Evolutionary conservation across 1,140 invertebrate species (phyloP), one percentile per base, ranked within the genome.

Genomic region (Chrysomallon squamiferum): DNA sequence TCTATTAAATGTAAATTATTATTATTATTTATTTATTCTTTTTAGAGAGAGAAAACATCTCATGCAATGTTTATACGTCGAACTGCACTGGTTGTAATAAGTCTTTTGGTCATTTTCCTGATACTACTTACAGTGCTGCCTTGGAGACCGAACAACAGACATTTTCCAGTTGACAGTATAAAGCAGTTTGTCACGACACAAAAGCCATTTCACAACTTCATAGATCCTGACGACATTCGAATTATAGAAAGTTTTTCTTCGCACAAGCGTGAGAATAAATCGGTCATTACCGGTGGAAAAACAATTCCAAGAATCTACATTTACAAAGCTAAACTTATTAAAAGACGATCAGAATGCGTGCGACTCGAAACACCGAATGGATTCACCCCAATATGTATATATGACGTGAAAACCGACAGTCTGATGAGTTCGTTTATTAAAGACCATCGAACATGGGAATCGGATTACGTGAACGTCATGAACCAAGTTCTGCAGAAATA

Each of bases 351-450:
- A 15, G 35, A n/a, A 11, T 75, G 73, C 35, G 73, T 75, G 1
- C 62, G 59, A 15, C 59, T 75, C 32, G 59, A 65, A 45, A 72
- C 64, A n/a, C 56, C 33, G 2, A 41, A 29, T 2, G 67, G 63
- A 6, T n/a, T 15, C 11, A 76, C 63, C 7, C 57, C 58, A 11
- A 74, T 78, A 20, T 78, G 76, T 63, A 61, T 76, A n/a, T 69
- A 74, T 60, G 60, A 67, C 45, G 65, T 64, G 9, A 20, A 47
- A 2, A 50, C 61, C 35, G 76, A 78, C 43, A 65, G 35, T 2
- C 68, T 78, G 58, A 74, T 78, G 15, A 74, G 72, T 0, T 52
- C 74, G 3, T 64, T 59, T 33, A 41, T 78, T 6, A 33, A 54
- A 22, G 69, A 72, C 41, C 52, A 49, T 30, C 67, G 69, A 0